phyloP scores from a whole-genome alignment of 2,797 vertebrate genomes.

The Harpagifer antarcticus region DNA sequence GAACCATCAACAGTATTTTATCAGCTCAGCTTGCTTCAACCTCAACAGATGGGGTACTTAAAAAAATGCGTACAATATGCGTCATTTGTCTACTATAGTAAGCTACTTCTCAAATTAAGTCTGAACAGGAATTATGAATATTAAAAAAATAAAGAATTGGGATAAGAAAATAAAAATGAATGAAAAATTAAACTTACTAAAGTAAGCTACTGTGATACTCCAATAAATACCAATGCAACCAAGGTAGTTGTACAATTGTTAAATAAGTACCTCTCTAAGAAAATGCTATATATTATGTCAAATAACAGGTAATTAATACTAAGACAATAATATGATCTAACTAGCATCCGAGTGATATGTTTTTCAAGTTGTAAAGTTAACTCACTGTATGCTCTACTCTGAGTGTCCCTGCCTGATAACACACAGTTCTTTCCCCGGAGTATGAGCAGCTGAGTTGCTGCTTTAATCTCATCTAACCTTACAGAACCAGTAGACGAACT shows the following conservation, averaged over 20 bases:
- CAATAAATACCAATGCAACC: neutral
- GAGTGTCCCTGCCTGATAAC: slow-evolving; percentile 29
- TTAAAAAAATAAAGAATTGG: too few species aligned
- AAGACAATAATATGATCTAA: slow-evolving; percentile 7
- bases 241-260: slow-evolving; percentile 4
- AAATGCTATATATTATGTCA: slow-evolving; percentile 2
- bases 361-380: slow-evolving; percentile 24
- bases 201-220: neutral
- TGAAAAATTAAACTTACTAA: too few species aligned
- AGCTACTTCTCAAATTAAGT: too few species aligned
- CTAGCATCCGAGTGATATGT: slow-evolving; percentile 3
- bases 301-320: slow-evolving; percentile 13
- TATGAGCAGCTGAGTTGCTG: slow-evolving; percentile 48
- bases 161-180: too few species aligned
- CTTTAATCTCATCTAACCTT: slow-evolving; percentile 51
- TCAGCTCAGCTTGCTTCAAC: too few species aligned
- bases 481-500: slow-evolving; percentile 58
- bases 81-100: neutral
- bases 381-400: slow-evolving; percentile 21
- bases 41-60: too few species aligned
- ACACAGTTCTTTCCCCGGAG: slow-evolving; percentile 54
- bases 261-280: neutral
- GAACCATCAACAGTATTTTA: too few species aligned
- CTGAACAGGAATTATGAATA: too few species aligned
- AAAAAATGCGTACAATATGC: too few species aligned